Evolutionary conservation across 2,797 vertebrate species (phyloP), one percentile per base, ranked within the genome.

Genomic region (Geotrypetes seraphini): DNA sequence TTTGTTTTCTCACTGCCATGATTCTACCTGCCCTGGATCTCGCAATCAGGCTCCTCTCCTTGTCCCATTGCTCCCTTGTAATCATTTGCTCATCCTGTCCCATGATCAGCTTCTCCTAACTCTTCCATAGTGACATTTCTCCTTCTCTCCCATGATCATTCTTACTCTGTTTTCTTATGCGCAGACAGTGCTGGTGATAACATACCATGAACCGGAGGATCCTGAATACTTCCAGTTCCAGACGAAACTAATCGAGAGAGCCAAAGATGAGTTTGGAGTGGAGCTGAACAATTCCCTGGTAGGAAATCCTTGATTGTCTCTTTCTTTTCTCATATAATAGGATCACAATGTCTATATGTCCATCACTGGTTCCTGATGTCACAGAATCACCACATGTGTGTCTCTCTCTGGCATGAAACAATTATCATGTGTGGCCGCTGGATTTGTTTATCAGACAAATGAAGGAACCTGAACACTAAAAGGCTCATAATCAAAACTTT

Each of bases 171-270:
- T 19, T 12, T 13, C 32, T 47, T 14, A 37, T 20, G 60, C 53
- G 29, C 65, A 98, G 95, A 92, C 91, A 12, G 92, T 98, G 22
- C 79, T 97, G 39, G 73, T 97, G 57, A 93, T 97, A 57, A 91
- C 92, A 0, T 97, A 96, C 57, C 87, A 89, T 0, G 81, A 92
- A 39, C 95, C 92, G 12, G 86, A 92, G 40, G 93, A 88, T 40
- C 84, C 86, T 0, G 90, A 96, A 50, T 98, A 94, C 69, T 72
- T 66, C 39, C 66, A 77, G 16, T 98, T 98, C 54, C 90, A 92
- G 71, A 84, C 35, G 25, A 84, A 85, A 36, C 85, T 98, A 34
- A 87, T 96, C 36, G 71, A 78, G 50, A 80, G 86, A 63, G 88
- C 89, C 31, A 76, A 73, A 49, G 79, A 63, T 66, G 89, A 94